Evolutionary conservation across 2,113 vertebrate genomes (phyloP).

Genomic region (Amazona vittata): DNA sequence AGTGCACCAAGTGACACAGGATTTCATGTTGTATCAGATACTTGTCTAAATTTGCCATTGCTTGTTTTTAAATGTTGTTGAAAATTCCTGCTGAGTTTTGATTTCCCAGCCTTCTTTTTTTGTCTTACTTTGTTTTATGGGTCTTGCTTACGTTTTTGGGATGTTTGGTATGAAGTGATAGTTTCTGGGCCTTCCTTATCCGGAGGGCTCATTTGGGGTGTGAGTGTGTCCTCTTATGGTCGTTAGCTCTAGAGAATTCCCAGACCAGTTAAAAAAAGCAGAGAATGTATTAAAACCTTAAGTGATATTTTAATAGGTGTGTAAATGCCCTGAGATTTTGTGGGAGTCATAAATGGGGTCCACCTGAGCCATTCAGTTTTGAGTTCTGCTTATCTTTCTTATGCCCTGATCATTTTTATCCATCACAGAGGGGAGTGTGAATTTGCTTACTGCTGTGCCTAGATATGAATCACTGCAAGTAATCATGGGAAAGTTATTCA

Average conservation of each 20-base stretch:
- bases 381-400: background rate
- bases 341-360: background rate
- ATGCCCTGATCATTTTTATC: background rate
- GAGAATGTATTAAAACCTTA: background rate
- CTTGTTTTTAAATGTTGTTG: background rate
- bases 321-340: background rate
- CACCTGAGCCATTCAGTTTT: background rate
- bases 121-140: background rate
- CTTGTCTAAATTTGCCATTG: background rate
- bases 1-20: background rate
- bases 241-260: background rate
- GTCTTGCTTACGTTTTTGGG: background rate
- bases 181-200: background rate
- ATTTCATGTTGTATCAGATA: fast-evolving
- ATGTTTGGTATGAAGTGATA: background rate
- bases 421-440: background rate
- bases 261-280: background rate
- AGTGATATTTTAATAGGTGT: background rate
- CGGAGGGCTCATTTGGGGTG: background rate
- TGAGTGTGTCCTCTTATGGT: background rate
- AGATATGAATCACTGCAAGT: background rate
- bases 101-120: background rate
- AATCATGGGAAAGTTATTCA: background rate
- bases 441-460: background rate
- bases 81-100: background rate